Evolutionary conservation across 2,113 vertebrate species (phyloP), one percentile per base, ranked within the genome.

Genomic region (Neopipo cinnamomea): DNA sequence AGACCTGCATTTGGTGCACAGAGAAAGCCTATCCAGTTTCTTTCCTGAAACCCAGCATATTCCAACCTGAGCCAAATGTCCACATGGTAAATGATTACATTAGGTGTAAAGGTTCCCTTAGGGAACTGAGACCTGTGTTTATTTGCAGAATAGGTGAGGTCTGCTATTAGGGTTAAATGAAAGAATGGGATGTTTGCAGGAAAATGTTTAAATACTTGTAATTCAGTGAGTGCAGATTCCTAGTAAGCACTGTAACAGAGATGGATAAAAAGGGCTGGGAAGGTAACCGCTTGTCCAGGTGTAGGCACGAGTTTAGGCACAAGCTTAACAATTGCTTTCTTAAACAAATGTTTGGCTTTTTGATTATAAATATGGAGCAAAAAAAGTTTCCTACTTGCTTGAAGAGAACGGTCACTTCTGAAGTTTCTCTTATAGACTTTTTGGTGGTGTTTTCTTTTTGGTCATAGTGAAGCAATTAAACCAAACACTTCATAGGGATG

Each of bases 201-300:
- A 87, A 91, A 76, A 65, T 50, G 19, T 93, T 97, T 86, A 91
- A 96, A 96, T 82, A 96, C 97, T 85, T 95, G 85, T 95, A 77
- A 92, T 91, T 97, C 35, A 73, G 90, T 88, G 95, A 97, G 89
- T 88, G 70, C 85, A 49, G 89, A 81, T 95, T 96, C 84, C 67
- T 93, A 72, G 74, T 92, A 97, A 96, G 95, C 71, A 10, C 81
- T 44, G 5, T 94, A 97, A 96, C 93, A 95, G 96, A 96, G 77
- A 67, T 85, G 89, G 81, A 91, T 81, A 88, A 91, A 88, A 66
- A 92, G 71, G 85, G 84, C 80, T 97, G 88, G 91, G 74, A 93
- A 76, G 89, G 89, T 97, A 96, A 96, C 70, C 78, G 61, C 81
- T 95, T 97, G 91, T 80, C 91, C 95, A 94, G 94, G 86, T 97